phyloP scores from a whole-genome alignment of 1,140 invertebrate genomes.

The Drosophila tani region DNA sequence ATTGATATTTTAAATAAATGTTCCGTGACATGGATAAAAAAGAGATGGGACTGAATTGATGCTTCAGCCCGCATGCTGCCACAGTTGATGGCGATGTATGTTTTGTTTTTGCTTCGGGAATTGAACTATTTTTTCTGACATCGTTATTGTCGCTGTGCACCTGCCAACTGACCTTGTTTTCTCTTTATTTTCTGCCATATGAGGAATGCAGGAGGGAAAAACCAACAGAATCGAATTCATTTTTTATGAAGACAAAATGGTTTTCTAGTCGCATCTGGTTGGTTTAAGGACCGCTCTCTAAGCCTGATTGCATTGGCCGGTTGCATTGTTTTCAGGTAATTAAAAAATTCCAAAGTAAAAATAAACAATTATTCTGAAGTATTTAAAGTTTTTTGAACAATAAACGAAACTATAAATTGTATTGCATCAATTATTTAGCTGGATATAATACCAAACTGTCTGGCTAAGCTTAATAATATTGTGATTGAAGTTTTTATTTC shows the following conservation, averaged over 20 bases:
- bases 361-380: not conserved
- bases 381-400: no score
- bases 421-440: no score
- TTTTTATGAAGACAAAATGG: conserved; percentile 43
- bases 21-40: conserved; percentile 43
- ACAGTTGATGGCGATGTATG: conserved; percentile 16
- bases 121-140: conserved; percentile 46
- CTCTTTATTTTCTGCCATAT: not conserved
- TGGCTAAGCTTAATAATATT: no score
- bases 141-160: conserved; percentile 46
- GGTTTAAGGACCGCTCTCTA: conserved; percentile 4
- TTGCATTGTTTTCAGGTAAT: conserved; percentile 14
- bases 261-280: conserved; percentile 29
- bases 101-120: conserved; percentile 38
- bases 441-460: no score
- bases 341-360: not conserved
- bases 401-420: not conserved
- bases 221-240: conserved; percentile 29
- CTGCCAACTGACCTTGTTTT: conserved; percentile 53
- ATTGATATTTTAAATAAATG: conserved; percentile 53
- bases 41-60: conserved; percentile 25
- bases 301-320: not conserved
- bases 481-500: no score
- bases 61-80: conserved; percentile 8
- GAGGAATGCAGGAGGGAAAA: conserved; percentile 17